Evolutionary conservation across 2,797 vertebrate genomes (phyloP).

Genomic region (Toxotes lorentzi): DNA sequence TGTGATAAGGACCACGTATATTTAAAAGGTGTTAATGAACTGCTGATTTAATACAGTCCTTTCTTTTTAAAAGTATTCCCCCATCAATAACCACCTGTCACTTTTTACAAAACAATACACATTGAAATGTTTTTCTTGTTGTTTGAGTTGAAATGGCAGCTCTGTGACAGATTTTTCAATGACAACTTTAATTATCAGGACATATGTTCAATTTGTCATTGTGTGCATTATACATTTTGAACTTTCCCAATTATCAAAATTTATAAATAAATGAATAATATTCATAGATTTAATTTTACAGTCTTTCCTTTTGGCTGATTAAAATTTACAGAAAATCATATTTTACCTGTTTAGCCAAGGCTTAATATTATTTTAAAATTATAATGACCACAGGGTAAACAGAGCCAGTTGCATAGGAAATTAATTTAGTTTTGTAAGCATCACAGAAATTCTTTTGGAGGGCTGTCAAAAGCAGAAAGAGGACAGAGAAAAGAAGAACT

Average conservation of each 20-base stretch:
- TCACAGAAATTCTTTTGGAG: slow-evolving; percentile 87
- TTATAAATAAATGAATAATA: neutral
- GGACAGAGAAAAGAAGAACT: slow-evolving; percentile 92
- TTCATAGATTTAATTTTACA: neutral
- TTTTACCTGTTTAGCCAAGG: neutral
- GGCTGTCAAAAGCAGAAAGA: slow-evolving; percentile 92
- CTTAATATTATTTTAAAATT: slow-evolving; percentile 8
- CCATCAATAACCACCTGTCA: slow-evolving; percentile 66
- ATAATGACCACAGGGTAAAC: slow-evolving; percentile 73
- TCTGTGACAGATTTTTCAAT: neutral
- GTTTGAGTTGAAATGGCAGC: neutral
- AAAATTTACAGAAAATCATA: neutral
- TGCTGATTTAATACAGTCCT: slow-evolving; percentile 62
- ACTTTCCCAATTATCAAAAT: neutral
- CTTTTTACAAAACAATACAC: slow-evolving; percentile 19
- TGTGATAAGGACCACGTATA: slow-evolving; percentile 78
- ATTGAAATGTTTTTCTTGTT: slow-evolving; percentile 2
- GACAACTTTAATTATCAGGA: neutral
- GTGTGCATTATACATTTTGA: neutral
- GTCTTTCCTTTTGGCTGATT: neutral
- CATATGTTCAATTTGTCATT: neutral
- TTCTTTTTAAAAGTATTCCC: slow-evolving; percentile 69
- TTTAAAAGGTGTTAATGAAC: slow-evolving; percentile 85
- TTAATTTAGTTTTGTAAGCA: slow-evolving; percentile 88
- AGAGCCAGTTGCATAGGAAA: slow-evolving; percentile 86